Conservation (phyloP, 2,797 vertebrate genomes). For the Acrocephalus scirpaceus region DNA sequence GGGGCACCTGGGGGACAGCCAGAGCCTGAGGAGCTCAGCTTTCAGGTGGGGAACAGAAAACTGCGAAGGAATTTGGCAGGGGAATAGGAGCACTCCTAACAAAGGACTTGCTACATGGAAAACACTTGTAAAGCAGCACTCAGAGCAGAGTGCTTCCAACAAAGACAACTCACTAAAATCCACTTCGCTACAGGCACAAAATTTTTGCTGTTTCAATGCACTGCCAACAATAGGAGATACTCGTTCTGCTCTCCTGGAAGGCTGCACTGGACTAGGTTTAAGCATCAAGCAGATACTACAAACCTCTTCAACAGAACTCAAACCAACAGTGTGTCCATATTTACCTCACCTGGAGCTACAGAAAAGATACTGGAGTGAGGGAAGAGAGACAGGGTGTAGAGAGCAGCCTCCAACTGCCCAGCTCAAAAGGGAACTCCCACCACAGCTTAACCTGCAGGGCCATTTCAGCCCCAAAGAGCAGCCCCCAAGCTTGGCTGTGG, state of each 20-base stretch:
- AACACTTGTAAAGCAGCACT: neutral
- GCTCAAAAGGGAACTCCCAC: neutral
- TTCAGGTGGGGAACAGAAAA: neutral
- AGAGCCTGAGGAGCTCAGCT: neutral
- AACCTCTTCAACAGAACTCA: neutral
- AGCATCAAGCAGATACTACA: neutral
- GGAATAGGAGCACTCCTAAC: neutral
- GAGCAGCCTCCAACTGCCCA: neutral
- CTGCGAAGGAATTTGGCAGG: neutral
- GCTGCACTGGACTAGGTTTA: neutral
- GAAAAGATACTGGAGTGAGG: neutral
- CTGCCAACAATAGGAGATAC: neutral
- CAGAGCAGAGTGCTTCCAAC: neutral
- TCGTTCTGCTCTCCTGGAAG: neutral
- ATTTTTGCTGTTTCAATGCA: neutral
- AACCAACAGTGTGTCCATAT: neutral
- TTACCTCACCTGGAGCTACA: neutral
- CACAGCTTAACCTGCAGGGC: neutral
- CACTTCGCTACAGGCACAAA: neutral
- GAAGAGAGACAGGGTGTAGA: fast-evolving
- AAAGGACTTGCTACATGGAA: fast-evolving
- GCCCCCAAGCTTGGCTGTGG: neutral
- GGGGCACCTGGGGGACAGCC: neutral
- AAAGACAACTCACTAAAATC: neutral
- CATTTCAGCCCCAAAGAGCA: neutral